Conservation (phyloP, 2,113 vertebrate species). For the Tupaia chinensis region DNA sequence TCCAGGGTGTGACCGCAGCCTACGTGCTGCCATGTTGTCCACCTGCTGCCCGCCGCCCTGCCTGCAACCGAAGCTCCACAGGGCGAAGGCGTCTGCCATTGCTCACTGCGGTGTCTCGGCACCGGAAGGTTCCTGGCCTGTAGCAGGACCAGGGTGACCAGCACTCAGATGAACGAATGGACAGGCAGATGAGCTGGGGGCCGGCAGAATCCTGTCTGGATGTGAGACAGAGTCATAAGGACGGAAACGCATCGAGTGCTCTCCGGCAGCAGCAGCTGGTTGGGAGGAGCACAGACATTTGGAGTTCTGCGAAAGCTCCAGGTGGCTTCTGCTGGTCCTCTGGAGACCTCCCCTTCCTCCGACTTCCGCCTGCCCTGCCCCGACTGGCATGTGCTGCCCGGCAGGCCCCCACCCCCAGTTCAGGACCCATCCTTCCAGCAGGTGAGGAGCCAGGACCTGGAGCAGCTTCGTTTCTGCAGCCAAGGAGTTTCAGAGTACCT, state of each 20-base stretch:
- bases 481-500: slow-evolving; percentile 17
- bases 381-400: neutral
- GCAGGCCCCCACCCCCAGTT: neutral
- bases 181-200: neutral
- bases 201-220: neutral
- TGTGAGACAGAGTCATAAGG: neutral
- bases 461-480: slow-evolving; percentile 11
- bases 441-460: neutral
- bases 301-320: neutral
- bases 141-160: neutral
- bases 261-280: neutral
- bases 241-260: neutral
- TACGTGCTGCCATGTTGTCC: neutral
- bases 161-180: neutral
- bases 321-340: neutral
- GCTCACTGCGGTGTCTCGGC: accelerated
- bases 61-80: neutral
- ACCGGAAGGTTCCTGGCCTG: neutral
- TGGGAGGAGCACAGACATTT: neutral
- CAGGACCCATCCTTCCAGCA: neutral
- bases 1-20: neutral
- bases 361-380: neutral
- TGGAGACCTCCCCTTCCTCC: neutral
- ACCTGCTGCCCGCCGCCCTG: neutral
- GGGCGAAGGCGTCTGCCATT: neutral